Conservation (phyloP, 2,113 vertebrate species). For the Barbus barbus region DNA sequence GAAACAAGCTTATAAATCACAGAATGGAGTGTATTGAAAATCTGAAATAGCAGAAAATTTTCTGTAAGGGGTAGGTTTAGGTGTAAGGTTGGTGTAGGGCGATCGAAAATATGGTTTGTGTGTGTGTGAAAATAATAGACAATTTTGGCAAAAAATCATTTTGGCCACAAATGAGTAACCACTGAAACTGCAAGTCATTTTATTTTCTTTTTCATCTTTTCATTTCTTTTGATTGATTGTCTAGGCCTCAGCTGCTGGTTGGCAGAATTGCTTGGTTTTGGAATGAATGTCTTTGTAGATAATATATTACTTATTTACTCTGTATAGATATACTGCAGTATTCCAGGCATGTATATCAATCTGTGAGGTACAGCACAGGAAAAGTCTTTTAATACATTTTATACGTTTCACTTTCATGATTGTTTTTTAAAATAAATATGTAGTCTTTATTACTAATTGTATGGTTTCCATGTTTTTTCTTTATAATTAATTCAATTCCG, state of each 20-base stretch:
- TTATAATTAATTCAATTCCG: background rate
- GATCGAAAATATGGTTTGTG: too few species aligned
- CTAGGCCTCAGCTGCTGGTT: constrained; percentile 65
- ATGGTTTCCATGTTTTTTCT: background rate
- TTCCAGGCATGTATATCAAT: background rate
- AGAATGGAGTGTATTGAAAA: too few species aligned
- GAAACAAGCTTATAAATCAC: too few species aligned
- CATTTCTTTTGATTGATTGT: constrained; percentile 1
- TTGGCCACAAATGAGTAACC: background rate
- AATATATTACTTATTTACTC: background rate
- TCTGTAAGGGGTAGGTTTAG: too few species aligned
- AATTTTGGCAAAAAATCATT: background rate
- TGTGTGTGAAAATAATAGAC: constrained; percentile 21
- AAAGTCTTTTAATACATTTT: background rate
- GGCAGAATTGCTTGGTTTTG: constrained; percentile 60
- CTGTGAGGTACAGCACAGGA: background rate
- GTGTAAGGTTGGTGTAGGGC: too few species aligned
- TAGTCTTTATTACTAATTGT: background rate
- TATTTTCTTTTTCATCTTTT: background rate
- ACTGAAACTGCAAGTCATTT: background rate
- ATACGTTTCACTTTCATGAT: background rate
- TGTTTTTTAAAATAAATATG: background rate
- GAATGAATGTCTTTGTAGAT: background rate
- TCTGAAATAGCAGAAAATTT: too few species aligned
- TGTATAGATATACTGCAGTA: background rate